phyloP scores from a whole-genome alignment of 1,140 invertebrate genomes.

The Papilio aristodemus region DNA sequence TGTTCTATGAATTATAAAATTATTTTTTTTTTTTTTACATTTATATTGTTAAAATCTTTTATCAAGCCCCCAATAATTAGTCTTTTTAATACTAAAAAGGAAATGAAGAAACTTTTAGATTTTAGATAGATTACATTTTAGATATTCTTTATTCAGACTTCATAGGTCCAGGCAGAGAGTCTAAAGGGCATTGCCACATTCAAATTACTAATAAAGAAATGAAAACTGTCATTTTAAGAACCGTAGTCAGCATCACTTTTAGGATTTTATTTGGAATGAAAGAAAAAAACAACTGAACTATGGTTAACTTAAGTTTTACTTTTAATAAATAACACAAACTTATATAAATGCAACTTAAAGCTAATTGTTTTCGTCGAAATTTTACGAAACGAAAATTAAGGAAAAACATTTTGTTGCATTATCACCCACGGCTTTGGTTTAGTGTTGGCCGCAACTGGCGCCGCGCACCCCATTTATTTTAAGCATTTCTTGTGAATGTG shows the following conservation, averaged over 20 bases:
- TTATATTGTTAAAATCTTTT: too few species aligned
- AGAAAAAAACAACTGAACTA: constrained; percentile 1
- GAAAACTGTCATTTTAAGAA: too few species aligned
- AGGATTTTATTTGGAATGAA: too few species aligned
- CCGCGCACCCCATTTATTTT: not conserved
- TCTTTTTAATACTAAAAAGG: too few species aligned
- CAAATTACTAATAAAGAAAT: not conserved
- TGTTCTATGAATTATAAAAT: not conserved
- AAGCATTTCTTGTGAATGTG: not conserved
- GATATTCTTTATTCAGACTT: too few species aligned
- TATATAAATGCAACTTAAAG: constrained; percentile 35
- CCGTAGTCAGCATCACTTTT: too few species aligned
- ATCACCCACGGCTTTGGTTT: constrained; percentile 48
- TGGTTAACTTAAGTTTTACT: constrained; percentile 11
- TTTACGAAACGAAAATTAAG: constrained; percentile 47
- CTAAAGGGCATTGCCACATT: too few species aligned
- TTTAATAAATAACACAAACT: constrained; percentile 37
- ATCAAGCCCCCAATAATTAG: too few species aligned
- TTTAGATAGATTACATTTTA: too few species aligned
- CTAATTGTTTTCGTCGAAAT: constrained; percentile 41
- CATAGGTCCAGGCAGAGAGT: too few species aligned
- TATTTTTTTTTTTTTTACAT: not conserved
- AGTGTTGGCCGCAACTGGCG: not conserved
- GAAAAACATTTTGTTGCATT: constrained; percentile 54
- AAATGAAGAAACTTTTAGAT: too few species aligned